Base-by-base conservation (phyloP, 2,797 vertebrate genomes). In the Enteromius treurensis region DNA sequence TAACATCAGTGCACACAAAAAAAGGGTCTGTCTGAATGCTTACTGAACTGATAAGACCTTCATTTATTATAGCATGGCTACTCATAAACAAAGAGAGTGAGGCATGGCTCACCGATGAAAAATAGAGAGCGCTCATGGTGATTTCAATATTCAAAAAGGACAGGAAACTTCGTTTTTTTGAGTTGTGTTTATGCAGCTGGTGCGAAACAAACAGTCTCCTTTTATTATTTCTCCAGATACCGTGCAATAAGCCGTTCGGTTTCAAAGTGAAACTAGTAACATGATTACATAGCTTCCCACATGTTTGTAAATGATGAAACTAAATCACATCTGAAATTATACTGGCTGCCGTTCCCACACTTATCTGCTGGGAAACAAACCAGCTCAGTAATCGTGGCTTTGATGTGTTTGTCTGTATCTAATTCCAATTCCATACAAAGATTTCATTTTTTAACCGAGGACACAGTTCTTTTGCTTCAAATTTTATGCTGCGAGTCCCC, bases 321-420 rank as follows among this genome's bases (percentile, higher is more conserved):
- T 90, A 87, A 91, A 90, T 93, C 89, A 89, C 84, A 73, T 90
- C 82, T 86, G 89, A 90, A 91, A 91, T 87, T 71, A 89, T 55
- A 78, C 86, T 89, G 90, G 86, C 89, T 88, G 89, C 80, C 83
- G 89, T 90, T 90, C 89, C 47, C 88, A 88, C 88, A 88, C 87
- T 91, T 91, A 88, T 92, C 91, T 92, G 86, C 85, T 29, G 75
- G 91, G 90, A 89, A 92, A 93, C 92, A 90, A 91, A 91, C 92
- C 87, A 84, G 81, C 86, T 86, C 91, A 91, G 89, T 75, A 21
- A 73, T 92, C 89, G 84, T 74, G 79, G 88, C 91, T 93, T 93
- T 94, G 92, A 94, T 93, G 92, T 93, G 90, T 90, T 87, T 91
- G 89, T 92, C 83, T 85, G 91, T 79, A 88, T 91, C 90, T 93